Evolutionary conservation across 2,888 invertebrate genomes (phyloP), one percentile per base, ranked within the genome.

Genomic region (Parascotia fuliginaria): DNA sequence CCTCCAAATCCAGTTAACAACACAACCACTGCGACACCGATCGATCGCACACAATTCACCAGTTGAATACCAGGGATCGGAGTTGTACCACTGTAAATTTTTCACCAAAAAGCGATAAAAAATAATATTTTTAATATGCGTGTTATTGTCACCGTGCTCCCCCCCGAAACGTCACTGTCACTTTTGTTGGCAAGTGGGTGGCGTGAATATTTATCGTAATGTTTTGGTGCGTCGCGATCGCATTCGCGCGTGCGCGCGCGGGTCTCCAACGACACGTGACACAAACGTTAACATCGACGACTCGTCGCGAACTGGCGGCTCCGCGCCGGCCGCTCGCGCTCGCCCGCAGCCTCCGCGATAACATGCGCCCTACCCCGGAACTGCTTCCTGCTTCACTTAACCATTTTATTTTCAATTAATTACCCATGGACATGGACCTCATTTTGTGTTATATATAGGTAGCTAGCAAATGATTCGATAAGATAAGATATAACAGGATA

Each of bases 131-230:
- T 60, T 67, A 70, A 59, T 70, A 61, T 64, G 55, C 61, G 66
- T 78, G 80, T 80, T 77, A 77, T 76, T 85, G 88, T 89, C 87
- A 83, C 73, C 65, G 58, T 60, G 75, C 68, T 73, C 45, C 73
- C 74, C 77, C 79, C 79, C 74, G 72, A 89, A 89, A 88, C 80
- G 90, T 91, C 90, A 90, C 89, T 90, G 91, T 91, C 90, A 90
- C 78, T 76, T 77, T 81, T 70, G 72, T 76, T 77, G 75, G 67
- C 68, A 77, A 77, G 84, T 74, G 86, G 85, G 85, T 84, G 85
- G 83, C 75, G 73, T 65, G 70, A 70, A 55, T 72, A 73, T 66
- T 74, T 73, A 59, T 64, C 58, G 55, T 65, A 51, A 63, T 65
- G 73, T 70, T 77, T 74, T 72, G 75, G 71, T 65, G 70, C 65